Base-by-base conservation (phyloP, 2,113 vertebrate species). In the Poeciliopsis occidentalis region DNA sequence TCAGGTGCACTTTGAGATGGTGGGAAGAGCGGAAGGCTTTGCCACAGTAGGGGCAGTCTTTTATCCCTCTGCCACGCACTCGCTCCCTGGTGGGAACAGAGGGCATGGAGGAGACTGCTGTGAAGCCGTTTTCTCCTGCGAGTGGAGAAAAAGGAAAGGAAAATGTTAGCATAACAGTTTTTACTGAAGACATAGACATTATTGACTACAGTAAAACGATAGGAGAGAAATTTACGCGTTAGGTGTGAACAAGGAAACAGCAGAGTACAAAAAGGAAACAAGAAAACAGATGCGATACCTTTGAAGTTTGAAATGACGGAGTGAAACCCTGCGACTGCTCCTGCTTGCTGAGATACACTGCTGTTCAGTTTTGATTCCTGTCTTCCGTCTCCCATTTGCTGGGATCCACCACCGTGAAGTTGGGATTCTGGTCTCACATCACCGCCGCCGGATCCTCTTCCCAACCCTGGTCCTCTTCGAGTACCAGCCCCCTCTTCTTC, bases 11-110 rank as follows among this genome's bases (percentile, higher is more conserved):
- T 93, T 98, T 98, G 80, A 98, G 95, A 85, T 98, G 97, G 88
- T 98, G 97, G 31, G 97, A 97, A 39, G 96, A 97, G 75, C 97
- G 96, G 92, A 98, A 98, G 66, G 96, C 96, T 92, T 98, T 98
- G 68, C 96, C 96, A 47, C 96, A 98, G 94, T 97, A 98, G 44
- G 96, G 96, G 77, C 97, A 98, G 80, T 97, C 96, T 90, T 97
- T 97, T 77, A 96, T 95, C 64, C 95, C 96, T 77, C 94, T 89
- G 31, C 95, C 95, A 8, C 96, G 95, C 77, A 95, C 92, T 65
- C 95, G 93, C 87, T 97, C 96, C 82, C 94, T 92, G 79, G 78
- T 87, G 82, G 88, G 71, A 77, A 84, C 74, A 29, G 90, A 87
- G 26, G 94, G 75, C 76, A 94, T 87, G 37, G 94, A 88, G 67